Percentiles rank a stretch among this genome's conserved stretches.
phyloP scores from a whole-genome alignment of 2,113 vertebrate genomes.

The Mionectes macconnelli region DNA sequence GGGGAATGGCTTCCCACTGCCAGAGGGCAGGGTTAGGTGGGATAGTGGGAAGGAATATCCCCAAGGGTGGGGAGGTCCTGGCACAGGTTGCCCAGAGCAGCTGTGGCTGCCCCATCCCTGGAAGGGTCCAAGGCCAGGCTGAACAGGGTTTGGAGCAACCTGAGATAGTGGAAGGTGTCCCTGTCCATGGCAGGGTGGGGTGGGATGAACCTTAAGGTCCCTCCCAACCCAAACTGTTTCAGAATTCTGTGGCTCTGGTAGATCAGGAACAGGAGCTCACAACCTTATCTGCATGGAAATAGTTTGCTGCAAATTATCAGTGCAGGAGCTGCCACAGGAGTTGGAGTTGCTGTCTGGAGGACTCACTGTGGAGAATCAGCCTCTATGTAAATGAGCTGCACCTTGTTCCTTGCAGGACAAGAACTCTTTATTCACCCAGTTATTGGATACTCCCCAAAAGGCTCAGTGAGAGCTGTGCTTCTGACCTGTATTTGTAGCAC shows the following conservation, averaged over 20 bases:
- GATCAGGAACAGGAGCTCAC: not conserved
- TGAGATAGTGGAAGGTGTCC: not conserved
- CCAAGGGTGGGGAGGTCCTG: rapidly evolving
- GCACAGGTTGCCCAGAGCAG: not conserved
- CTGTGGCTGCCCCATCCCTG: not conserved
- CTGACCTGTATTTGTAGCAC: not conserved
- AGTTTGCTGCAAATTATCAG: not conserved
- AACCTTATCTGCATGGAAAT: not conserved
- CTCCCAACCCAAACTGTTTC: not conserved
- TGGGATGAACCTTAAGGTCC: not conserved
- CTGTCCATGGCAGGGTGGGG: not conserved
- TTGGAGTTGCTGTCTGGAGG: not conserved
- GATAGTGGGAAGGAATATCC: not conserved
- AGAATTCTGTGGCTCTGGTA: not conserved
- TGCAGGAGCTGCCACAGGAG: not conserved
- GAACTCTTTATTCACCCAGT: not conserved
- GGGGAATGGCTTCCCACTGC: not conserved
- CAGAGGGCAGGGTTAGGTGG: not conserved
- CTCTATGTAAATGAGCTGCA: not conserved
- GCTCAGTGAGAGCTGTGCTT: not conserved
- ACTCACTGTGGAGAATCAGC: not conserved
- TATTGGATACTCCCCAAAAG: not conserved
- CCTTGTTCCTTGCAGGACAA: not conserved
- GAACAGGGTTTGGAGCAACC: not conserved
- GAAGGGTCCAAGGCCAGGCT: rapidly evolving